Base-by-base conservation (phyloP, 2,113 vertebrate genomes). In the Excalfactoria chinensis region DNA sequence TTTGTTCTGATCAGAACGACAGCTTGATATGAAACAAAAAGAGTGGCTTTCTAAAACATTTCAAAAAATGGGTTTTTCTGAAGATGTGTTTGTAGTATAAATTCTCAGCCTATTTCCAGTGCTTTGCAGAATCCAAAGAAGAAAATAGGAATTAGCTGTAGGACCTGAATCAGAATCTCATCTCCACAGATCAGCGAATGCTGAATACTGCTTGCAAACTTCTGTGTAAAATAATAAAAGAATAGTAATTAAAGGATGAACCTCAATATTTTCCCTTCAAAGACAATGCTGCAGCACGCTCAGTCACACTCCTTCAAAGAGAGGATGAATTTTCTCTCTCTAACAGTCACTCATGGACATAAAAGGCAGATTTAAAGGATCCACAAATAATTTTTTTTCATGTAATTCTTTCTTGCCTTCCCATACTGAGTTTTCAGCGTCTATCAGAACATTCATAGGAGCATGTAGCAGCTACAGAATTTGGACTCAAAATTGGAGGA, bases 11-110 rank as follows among this genome's bases (percentile, higher is more conserved):
- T 96, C 89, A 95, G 83, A 97, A 92, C 0, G 25, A 88, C 64
- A 93, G 93, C 93, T 93, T 90, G 69, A 72, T 96, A 75, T 69
- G 69, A 94, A 95, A 93, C 83, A 96, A 97, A 95, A 93, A 81
- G 35, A 15, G 10, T 86, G 79, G 40, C 34, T 97, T 92, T 94
- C 94, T 91, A 94, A 96, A 96, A 95, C 85, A 37, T 40, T 89
- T 95, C 69, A 94, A 84, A 93, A 84, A 68, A 71, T 32, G 11
- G 3, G 1, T 59, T 92, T 79, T 87, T 63, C 44, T 76, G 28
- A 81, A 46, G 37, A 46, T 49, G 4, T 90, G 18, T 70, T 92
- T 92, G n/a, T 40, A 71, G n/a, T 43, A 91, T 48, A 92, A 87
- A 91, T 91, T 92, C 30, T 3, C 13, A 91, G 34, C 35, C 51